These are phyloP conservation scores for Heliconius eleuchia DNA, from an alignment of 1,140 invertebrate species.

Conservation along the genomic window DNA sequence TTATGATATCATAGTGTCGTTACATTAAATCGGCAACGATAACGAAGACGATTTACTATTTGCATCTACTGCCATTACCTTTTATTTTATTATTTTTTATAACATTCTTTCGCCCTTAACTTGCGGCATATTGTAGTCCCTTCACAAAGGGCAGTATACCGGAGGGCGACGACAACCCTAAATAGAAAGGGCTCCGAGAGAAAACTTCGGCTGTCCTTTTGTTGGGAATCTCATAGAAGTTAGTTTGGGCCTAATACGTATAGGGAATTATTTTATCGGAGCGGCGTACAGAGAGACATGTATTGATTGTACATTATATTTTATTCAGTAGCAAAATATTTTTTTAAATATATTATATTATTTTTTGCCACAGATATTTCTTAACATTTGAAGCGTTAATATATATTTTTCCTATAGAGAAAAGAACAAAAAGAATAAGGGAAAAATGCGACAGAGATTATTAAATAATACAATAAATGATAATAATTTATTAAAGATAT, in stretches of 20 bases:
- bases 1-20: not conserved
- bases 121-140: slow-evolving; percentile 54
- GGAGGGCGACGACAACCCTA: slow-evolving; percentile 71
- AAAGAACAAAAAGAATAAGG: too few species aligned
- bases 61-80: not conserved
- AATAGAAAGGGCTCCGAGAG: slow-evolving; percentile 66
- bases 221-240: slow-evolving; percentile 61
- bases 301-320: slow-evolving; percentile 10
- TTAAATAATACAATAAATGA: too few species aligned
- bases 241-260: slow-evolving; percentile 36
- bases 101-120: slow-evolving; percentile 46
- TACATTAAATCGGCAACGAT: not conserved
- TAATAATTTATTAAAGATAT: too few species aligned
- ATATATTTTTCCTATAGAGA: too few species aligned
- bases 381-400: too few species aligned
- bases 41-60: not conserved
- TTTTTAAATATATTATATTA: too few species aligned
- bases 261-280: slow-evolving; percentile 29
- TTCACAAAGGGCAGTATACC: slow-evolving; percentile 58
- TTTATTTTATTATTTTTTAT: slow-evolving; percentile 21
- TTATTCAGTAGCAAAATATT: not conserved
- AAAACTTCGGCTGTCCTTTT: slow-evolving; percentile 58
- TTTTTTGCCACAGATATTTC: too few species aligned
- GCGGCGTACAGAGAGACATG: not conserved
- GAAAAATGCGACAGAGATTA: too few species aligned